A percentile compares a stretch with the other conserved stretches of the same genome.
These are phyloP conservation scores for Charina bottae DNA, from an alignment of 2,113 vertebrate species.

Conservation along the genomic window DNA sequence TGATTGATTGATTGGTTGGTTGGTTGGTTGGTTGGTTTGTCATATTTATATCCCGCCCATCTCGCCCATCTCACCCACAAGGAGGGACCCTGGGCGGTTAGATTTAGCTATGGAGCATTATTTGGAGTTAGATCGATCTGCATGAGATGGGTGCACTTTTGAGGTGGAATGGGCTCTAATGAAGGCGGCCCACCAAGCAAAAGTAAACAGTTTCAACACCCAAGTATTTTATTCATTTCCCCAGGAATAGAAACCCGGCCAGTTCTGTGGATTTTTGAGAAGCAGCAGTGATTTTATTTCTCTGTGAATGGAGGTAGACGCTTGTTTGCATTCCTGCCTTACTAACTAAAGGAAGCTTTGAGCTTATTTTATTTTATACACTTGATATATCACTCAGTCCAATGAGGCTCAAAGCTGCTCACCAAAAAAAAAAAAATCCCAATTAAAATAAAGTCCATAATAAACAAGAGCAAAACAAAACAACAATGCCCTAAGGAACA, in stretches of 20 bases:
- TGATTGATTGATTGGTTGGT: too few relatives aligned
- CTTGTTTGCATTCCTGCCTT: not conserved
- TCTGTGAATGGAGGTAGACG: not conserved
- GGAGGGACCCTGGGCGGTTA: too few relatives aligned
- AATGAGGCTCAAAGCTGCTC: not conserved
- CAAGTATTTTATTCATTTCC: constrained; percentile 51
- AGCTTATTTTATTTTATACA: not conserved
- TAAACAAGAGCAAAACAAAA: not conserved
- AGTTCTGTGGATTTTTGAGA: constrained; percentile 44
- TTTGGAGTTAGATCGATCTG: constrained; percentile 49
- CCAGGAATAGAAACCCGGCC: constrained; percentile 42
- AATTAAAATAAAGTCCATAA: not conserved
- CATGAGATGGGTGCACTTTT: constrained; percentile 58
- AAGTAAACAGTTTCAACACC: constrained; percentile 58
- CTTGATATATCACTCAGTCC: not conserved
- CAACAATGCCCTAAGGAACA: not conserved
- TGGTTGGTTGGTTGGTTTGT: too few relatives aligned
- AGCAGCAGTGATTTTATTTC: constrained; percentile 35
- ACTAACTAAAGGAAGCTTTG: constrained; percentile 36
- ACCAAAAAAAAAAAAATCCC: not conserved
- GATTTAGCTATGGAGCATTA: constrained; percentile 59
- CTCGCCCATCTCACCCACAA: too few relatives aligned
- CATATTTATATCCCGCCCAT: too few relatives aligned
- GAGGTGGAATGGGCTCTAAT: constrained; percentile 53
- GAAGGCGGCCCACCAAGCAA: constrained; percentile 54